Evolutionary conservation across 2,797 vertebrate genomes (phyloP).

Genomic region (Pangasius sanitwongsei): DNA sequence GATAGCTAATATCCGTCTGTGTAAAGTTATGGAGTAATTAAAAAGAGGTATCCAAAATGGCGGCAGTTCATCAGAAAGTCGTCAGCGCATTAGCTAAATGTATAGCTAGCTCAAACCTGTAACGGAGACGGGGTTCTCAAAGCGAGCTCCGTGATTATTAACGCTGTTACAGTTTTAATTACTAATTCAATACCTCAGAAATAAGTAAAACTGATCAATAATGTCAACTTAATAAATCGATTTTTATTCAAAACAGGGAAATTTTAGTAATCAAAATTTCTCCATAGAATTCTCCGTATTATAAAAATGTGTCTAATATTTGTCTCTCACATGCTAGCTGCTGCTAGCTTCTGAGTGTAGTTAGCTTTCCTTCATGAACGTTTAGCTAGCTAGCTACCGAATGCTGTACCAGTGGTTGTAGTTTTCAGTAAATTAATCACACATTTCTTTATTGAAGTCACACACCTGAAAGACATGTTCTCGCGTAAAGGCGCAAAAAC

Average conservation of each 20-base stretch:
- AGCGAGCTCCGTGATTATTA: background rate
- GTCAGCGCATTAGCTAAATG: no score
- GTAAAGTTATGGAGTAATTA: no score
- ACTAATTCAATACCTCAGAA: background rate
- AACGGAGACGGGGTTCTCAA: no score
- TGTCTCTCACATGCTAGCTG: background rate
- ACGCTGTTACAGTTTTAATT: background rate
- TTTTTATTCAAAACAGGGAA: no score
- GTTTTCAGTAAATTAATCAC: background rate
- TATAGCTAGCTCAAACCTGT: no score
- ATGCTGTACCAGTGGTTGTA: background rate
- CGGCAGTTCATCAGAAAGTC: background rate
- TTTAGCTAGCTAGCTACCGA: background rate
- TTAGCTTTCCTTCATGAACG: background rate
- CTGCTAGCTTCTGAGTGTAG: background rate
- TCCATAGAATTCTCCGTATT: background rate
- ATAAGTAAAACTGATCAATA: no score
- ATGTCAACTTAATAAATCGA: no score
- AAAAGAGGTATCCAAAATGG: background rate
- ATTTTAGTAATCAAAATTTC: no score
- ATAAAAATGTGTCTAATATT: background rate
- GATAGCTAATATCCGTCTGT: no score
- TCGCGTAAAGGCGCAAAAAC: background rate
- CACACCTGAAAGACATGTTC: background rate
- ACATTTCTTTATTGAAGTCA: background rate